These are phyloP conservation scores for Pomacea canaliculata DNA, from an alignment of 2,888 invertebrate genomes.

Conservation along the genomic window DNA sequence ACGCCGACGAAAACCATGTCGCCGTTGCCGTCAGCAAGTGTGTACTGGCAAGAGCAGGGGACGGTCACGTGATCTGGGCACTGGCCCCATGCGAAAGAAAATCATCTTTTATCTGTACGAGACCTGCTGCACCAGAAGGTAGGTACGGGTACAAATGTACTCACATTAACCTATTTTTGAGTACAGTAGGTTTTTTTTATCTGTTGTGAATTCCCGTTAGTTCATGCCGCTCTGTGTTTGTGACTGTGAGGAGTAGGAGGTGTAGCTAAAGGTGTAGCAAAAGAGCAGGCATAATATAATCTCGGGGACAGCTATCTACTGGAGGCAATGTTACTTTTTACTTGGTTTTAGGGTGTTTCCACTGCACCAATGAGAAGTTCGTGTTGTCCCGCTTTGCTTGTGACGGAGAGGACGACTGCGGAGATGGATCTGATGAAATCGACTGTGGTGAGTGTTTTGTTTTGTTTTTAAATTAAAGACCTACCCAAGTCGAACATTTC, in stretches of 20 bases:
- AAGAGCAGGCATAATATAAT: no score
- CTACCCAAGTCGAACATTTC: no score
- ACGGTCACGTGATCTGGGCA: constrained; percentile 7
- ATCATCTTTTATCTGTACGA: background rate
- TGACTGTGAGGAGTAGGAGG: no score
- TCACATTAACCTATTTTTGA: no score
- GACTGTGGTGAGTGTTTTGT: constrained; percentile 8
- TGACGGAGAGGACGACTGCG: constrained; percentile 21
- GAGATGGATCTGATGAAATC: constrained; percentile 19
- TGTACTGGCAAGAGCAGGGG: background rate
- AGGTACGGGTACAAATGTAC: background rate
- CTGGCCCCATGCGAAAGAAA: constrained; percentile 5
- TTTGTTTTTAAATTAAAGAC: background rate
- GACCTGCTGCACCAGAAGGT: constrained; percentile 15
- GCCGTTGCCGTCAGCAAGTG: no score
- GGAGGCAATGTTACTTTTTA: no score
- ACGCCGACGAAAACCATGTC: no score
- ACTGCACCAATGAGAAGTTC: constrained; percentile 11
- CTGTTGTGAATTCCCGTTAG: background rate
- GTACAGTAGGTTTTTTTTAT: background rate
- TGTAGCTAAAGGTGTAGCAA: no score
- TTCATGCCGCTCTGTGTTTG: no score
- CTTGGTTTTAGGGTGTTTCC: constrained; percentile 3
- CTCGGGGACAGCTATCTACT: no score
- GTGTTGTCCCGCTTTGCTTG: constrained; percentile 2